Percentiles rank a stretch among this genome's conserved stretches.
Evolutionary conservation across 2,113 vertebrate genomes (phyloP).

Genomic region (Carassius auratus): DNA sequence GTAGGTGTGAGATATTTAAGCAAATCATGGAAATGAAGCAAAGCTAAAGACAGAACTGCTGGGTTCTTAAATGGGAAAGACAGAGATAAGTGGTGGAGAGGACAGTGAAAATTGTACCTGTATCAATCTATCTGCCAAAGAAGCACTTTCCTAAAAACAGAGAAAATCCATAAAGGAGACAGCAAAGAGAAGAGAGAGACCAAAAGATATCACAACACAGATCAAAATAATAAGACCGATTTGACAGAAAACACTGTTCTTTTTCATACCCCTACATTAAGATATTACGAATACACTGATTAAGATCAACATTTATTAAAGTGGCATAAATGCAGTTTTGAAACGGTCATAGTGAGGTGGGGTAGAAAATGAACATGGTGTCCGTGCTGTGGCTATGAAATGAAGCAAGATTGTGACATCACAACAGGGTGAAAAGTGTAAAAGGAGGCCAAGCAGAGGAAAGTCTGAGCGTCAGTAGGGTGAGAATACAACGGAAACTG

Average conservation of each 20-base stretch:
- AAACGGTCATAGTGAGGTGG: conserved; percentile 33
- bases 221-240: conserved; percentile 73
- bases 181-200: conserved; percentile 81
- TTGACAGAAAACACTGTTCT: conserved; percentile 77
- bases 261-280: conserved; percentile 74
- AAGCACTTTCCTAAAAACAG: conserved; percentile 99
- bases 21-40: conserved; percentile 4
- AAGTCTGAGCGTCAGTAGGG: conserved; percentile 50
- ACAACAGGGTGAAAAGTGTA: conserved; percentile 46
- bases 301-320: background rate
- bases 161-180: conserved; percentile 83
- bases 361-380: conserved; percentile 77
- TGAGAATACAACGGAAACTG: background rate
- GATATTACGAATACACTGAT: background rate
- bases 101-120: conserved; percentile 87
- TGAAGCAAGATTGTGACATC: conserved; percentile 60
- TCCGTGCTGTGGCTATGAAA: conserved; percentile 49
- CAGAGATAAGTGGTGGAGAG: conserved; percentile 60
- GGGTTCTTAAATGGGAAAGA: background rate
- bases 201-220: conserved; percentile 76
- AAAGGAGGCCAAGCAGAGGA: conserved; percentile 64
- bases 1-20: conserved; percentile 25
- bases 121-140: conserved; percentile 99
- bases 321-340: background rate
- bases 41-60: conserved; percentile 33